These are phyloP conservation scores for Campoplex capitator DNA, from an alignment of 2,888 invertebrate species.

Conservation along the genomic window DNA sequence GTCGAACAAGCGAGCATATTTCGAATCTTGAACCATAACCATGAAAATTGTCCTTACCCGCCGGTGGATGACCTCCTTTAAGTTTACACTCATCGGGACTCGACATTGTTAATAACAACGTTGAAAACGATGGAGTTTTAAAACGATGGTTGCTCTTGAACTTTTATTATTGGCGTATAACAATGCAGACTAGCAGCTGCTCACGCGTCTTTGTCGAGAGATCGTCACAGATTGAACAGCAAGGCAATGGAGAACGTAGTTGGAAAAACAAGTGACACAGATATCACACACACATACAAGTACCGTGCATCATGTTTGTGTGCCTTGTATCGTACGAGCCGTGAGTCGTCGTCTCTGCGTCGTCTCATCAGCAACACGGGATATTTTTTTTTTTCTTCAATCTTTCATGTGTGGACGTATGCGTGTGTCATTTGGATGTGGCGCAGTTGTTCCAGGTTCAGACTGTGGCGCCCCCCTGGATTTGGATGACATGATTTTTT, in stretches of 20 bases:
- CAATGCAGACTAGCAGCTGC: constrained; percentile 58
- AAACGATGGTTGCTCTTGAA: neutral
- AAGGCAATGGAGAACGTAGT: constrained; percentile 20
- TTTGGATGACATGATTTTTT: neutral
- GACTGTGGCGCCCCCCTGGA: constrained; percentile 13
- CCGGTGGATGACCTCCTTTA: constrained; percentile 95
- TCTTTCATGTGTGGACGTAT: neutral
- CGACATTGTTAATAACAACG: constrained; percentile 84
- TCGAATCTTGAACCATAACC: constrained; percentile 33
- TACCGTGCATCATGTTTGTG: too few relatives aligned
- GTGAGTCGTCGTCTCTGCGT: too few relatives aligned
- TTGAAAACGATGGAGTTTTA: neutral
- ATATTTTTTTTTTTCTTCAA: neutral
- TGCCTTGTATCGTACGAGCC: neutral
- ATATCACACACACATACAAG: neutral
- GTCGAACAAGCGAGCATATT: constrained; percentile 58
- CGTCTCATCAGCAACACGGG: neutral
- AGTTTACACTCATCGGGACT: constrained; percentile 89
- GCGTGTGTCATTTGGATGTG: constrained; percentile 4
- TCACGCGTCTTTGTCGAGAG: constrained; percentile 26
- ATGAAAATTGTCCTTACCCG: constrained; percentile 87
- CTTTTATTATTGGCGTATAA: constrained; percentile 5
- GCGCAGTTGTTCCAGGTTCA: neutral
- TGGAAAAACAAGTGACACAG: constrained; percentile 13
- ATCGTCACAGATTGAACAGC: constrained; percentile 54